phyloP scores from a whole-genome alignment of 2,888 invertebrate genomes.

The Thyatira batis region DNA sequence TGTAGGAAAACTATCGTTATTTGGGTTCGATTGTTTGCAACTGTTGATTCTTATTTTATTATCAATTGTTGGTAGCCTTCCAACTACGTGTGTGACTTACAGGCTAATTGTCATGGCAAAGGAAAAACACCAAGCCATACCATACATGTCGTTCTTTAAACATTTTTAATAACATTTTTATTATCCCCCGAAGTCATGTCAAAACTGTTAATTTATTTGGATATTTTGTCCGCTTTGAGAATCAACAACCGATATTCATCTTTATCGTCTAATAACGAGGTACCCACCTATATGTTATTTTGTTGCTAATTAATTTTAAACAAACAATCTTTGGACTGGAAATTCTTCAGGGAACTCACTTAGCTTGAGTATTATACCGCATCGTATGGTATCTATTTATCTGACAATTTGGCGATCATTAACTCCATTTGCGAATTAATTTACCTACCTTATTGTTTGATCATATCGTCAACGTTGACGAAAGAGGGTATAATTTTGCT shows the following conservation, averaged over 20 bases:
- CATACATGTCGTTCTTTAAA: neutral
- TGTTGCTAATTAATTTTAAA: too few relatives aligned
- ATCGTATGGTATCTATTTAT: too few relatives aligned
- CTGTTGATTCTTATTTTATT: conserved; percentile 8
- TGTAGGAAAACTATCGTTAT: conserved; percentile 27
- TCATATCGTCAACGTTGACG: too few relatives aligned
- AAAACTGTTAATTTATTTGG: neutral
- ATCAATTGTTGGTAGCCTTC: conserved; percentile 11
- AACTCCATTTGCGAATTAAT: too few relatives aligned
- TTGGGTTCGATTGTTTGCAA: conserved; percentile 18
- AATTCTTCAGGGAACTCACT: too few relatives aligned
- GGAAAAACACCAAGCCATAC: neutral
- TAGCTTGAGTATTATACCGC: too few relatives aligned
- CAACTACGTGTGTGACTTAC: conserved; percentile 16
- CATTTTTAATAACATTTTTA: neutral
- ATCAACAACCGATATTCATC: neutral
- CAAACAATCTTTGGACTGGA: too few relatives aligned
- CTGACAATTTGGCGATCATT: too few relatives aligned
- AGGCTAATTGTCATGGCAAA: conserved; percentile 17
- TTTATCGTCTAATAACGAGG: neutral
- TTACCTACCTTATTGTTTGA: too few relatives aligned
- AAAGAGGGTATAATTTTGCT: too few relatives aligned
- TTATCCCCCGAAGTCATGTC: neutral
- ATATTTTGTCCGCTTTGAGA: neutral
- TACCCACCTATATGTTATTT: too few relatives aligned